phyloP scores from a whole-genome alignment of 2,888 invertebrate genomes.

The Megaustenia siamemsis region DNA sequence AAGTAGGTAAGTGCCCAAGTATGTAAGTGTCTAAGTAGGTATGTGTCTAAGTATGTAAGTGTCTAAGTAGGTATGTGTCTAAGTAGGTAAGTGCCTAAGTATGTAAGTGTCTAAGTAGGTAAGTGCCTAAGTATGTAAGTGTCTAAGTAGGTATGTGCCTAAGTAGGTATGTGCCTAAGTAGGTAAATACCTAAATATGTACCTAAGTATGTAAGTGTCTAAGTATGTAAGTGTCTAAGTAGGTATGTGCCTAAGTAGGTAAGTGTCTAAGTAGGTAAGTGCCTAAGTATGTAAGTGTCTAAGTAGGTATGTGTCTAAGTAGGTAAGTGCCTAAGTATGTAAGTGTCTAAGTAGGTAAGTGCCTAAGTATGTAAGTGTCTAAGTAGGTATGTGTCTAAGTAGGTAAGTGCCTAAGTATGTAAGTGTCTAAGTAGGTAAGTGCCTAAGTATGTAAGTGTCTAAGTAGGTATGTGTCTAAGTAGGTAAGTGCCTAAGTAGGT shows the following conservation, averaged over 20 bases:
- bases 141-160: not conserved
- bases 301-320: no score
- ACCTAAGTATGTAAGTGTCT: not conserved
- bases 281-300: no score
- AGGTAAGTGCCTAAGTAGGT: no score
- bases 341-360: no score
- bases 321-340: no score
- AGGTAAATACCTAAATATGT: not conserved
- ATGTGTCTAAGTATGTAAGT: slow-evolving; percentile 11
- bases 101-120: not conserved
- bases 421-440: no score
- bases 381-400: no score
- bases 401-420: no score
- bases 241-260: not conserved
- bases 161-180: not conserved
- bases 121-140: not conserved
- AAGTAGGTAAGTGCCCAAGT: not conserved
- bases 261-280: no score
- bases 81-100: slow-evolving; percentile 1
- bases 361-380: no score
- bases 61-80: not conserved
- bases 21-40: slow-evolving; percentile 4
- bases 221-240: not conserved
- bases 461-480: no score
- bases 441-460: no score